These are phyloP conservation scores for Diabrotica virgifera DNA, from an alignment of 1,140 invertebrate genomes.

Conservation along the genomic window DNA sequence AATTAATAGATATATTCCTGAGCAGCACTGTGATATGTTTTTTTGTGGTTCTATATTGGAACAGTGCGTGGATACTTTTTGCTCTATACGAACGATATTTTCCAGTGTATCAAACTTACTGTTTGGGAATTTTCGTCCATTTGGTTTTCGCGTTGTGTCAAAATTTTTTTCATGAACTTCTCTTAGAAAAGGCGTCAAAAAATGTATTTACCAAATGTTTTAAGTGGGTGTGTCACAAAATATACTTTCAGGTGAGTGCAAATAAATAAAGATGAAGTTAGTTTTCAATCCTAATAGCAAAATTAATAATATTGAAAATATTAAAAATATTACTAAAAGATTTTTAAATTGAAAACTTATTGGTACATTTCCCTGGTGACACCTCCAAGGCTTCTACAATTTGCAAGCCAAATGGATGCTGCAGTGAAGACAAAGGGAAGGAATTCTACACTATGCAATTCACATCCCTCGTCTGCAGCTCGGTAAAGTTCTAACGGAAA, in stretches of 20 bases:
- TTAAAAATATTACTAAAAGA: too few relatives aligned
- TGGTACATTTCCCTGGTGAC: too few relatives aligned
- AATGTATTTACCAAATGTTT: background rate
- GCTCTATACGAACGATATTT: conserved; percentile 54
- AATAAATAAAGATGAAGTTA: too few relatives aligned
- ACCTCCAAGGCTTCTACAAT: too few relatives aligned
- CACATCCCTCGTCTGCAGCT: too few relatives aligned
- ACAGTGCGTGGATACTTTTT: conserved; percentile 63
- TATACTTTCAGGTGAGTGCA: conserved; percentile 61
- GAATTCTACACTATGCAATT: too few relatives aligned
- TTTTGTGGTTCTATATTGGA: conserved; percentile 63
- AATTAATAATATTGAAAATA: too few relatives aligned
- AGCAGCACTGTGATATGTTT: conserved; percentile 59
- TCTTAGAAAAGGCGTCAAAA: background rate
- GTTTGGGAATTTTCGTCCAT: conserved; percentile 52
- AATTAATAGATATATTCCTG: conserved; percentile 62
- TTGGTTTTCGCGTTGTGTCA: conserved; percentile 50
- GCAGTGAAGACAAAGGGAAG: too few relatives aligned
- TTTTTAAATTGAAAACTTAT: too few relatives aligned
- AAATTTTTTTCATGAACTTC: conserved; percentile 53
- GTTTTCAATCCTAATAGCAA: too few relatives aligned
- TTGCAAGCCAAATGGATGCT: too few relatives aligned
- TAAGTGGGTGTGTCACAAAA: conserved; percentile 21
- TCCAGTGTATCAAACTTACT: conserved; percentile 49
- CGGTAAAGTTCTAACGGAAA: too few relatives aligned